Evolutionary conservation across 2,888 invertebrate species (phyloP).

Genomic region (Pristionchus arcanus): DNA sequence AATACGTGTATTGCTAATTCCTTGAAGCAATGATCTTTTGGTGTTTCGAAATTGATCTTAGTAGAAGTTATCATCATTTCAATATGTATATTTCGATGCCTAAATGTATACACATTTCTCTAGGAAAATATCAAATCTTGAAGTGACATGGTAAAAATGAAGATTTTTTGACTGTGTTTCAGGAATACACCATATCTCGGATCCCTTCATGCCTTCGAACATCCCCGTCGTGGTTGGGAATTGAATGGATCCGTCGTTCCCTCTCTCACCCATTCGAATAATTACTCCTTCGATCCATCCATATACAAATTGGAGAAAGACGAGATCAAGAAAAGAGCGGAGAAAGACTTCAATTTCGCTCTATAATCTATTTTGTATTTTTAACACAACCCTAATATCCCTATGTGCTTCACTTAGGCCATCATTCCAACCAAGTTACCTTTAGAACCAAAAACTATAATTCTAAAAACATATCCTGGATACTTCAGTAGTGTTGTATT

Average conservation of each 20-base stretch:
- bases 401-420: background rate
- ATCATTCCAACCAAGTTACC: background rate
- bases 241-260: slow-evolving; percentile 88
- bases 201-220: slow-evolving; percentile 18
- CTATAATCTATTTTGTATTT: background rate
- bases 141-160: no score
- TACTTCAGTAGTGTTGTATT: background rate
- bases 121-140: background rate
- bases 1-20: background rate
- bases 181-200: slow-evolving; percentile 53
- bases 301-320: background rate
- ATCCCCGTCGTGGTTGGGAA: slow-evolving; percentile 82
- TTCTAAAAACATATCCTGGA: background rate
- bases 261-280: slow-evolving; percentile 90
- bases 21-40: background rate
- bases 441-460: background rate
- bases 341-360: background rate
- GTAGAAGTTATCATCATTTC: no score
- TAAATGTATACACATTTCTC: background rate
- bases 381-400: background rate
- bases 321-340: slow-evolving; percentile 14
- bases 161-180: background rate
- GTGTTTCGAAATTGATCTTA: background rate
- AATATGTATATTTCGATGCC: no score
- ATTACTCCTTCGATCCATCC: slow-evolving; percentile 79